Base-by-base conservation (phyloP, 2,113 vertebrate species). In the Notothenia coriiceps region DNA sequence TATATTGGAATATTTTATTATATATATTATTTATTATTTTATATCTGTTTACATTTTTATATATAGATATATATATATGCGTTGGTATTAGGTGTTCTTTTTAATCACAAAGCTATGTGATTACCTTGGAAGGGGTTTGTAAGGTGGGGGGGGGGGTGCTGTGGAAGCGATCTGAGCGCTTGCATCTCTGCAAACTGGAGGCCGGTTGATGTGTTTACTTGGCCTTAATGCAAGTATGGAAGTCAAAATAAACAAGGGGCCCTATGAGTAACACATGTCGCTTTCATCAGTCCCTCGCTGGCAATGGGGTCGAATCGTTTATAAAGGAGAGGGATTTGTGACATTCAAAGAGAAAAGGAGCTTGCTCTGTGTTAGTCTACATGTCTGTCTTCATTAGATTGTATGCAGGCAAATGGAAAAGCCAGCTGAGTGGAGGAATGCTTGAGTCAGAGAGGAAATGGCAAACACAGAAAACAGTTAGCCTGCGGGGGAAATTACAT, bases 251-350 rank as follows among this genome's bases (percentile, higher is more conserved):
- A 94, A 92, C 89, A 89, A 46, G 79, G 54, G 71, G 55, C 68
- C 61, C 74, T 89, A 90, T 84, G 83, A 94, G 90, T 79, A 95
- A 94, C 93, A 94, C 93, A 93, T 92, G 90, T 89, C 62, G 57
- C 92, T 94, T 94, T 94, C 94, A 94, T 93, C 90, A 89, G 89
- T 85, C 74, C 88, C 79, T 86, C 69, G 75, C 88, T 87, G 90
- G 88, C 91, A 91, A 49, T 0, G 0, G 86, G 84, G 93, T 94
- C 84, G 86, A 80, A 86, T 17, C 50, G n/a, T 68, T 86, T 78
- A 85, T 35, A 51, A 63, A 60, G 57, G 44, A 50, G 22, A 52
- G 20, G 59, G 47, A 22, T 71, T 68, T 57, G 47, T 25, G 12
- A 80, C 46, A 47, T 44, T 74, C 79, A 63, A 56, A 72, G 60